Base-by-base conservation (phyloP, 2,113 vertebrate genomes). In the Sander vitreus region DNA sequence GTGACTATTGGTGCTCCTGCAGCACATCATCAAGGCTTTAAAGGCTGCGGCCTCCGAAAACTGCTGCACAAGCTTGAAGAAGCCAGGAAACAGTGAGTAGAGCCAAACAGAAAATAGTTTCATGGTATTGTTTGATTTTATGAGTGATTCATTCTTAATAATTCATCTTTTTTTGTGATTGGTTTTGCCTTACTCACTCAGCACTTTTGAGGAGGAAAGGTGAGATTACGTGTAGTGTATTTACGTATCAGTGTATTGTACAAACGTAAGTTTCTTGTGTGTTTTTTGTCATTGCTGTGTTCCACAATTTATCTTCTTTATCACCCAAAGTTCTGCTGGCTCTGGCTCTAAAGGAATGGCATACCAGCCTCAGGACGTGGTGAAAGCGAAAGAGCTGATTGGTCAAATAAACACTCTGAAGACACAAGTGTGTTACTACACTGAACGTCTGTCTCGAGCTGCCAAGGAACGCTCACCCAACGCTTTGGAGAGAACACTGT, bases 401-500 rank as follows among this genome's bases (percentile, higher is more conserved):
- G 97, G 96, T 76, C 98, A 99, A 47, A 98, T 99, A 85, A 99
- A 98, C 92, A 99, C 98, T 3, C 94, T 99, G 89, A 99, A 99
- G 94, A 99, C 98, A 0, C 98, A 99, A 92, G 97, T 99, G 92
- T 98, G 97, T 92, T 99, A 99, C 94, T 99, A 99, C 64, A 95
- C 97, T 2, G 98, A 99, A 76, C 96, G 98, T 19, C 96, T 99
- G 79, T 98, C 97, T 0, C 96, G 98, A 88, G 96, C 98, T 16
- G 98, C 98, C 79, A 99, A 99, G 93, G 98, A 99, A 12, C 96
- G 96, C 82, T 99, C 98, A 1, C 95, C 97, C 86, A 99, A 98
- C 70, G 96, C 97, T 50, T 94, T 99, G 80, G 98, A 99, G 92
- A 97, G 98, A 88, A 99, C 98, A 0, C 96, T 99, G 6, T 95